Percentiles rank a stretch among this genome's conserved stretches.
phyloP scores from a whole-genome alignment of 2,797 vertebrate species.

The Enteromius treurensis region DNA sequence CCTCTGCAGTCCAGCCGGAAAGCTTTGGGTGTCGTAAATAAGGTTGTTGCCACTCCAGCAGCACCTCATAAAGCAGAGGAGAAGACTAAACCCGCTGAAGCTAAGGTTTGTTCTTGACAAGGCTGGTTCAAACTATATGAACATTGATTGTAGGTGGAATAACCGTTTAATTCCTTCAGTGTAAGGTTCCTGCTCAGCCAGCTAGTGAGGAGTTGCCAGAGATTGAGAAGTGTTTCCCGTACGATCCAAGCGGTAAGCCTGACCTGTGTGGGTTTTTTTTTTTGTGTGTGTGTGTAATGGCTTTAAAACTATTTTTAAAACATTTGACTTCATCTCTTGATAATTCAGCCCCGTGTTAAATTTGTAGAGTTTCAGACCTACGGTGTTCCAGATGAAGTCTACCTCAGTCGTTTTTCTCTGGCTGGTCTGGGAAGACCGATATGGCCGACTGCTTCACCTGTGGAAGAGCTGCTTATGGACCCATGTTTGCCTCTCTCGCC shows the following conservation, averaged over 20 bases:
- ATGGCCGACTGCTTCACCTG: not conserved
- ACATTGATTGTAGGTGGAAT: not conserved
- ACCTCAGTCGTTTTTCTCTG: conserved; percentile 57
- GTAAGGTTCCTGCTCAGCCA: conserved; percentile 22
- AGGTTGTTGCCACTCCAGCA: conserved; percentile 42
- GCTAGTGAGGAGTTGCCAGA: conserved; percentile 57
- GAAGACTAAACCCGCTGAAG: conserved; percentile 47
- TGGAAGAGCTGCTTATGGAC: conserved; percentile 38
- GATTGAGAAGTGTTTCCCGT: conserved; percentile 62
- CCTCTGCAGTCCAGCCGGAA: conserved; percentile 51
- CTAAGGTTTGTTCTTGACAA: conserved; percentile 39
- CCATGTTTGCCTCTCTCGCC: conserved; percentile 49
- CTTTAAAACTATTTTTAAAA: not conserved
- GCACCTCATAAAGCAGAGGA: conserved; percentile 28
- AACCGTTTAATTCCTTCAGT: conserved; percentile 11
- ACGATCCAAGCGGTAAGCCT: conserved; percentile 58
- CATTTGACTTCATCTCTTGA: not conserved
- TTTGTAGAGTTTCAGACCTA: conserved; percentile 56
- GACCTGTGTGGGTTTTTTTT: too few species aligned
- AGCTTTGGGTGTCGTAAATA: conserved; percentile 60
- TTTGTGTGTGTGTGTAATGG: not conserved
- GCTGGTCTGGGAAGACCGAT: conserved; percentile 46
- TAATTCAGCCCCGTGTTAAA: not conserved
- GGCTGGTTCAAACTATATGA: too few species aligned
- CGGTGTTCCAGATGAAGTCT: conserved; percentile 58